Base-by-base conservation (phyloP, 2,113 vertebrate species). In the Myanophis thanlyinensis region DNA sequence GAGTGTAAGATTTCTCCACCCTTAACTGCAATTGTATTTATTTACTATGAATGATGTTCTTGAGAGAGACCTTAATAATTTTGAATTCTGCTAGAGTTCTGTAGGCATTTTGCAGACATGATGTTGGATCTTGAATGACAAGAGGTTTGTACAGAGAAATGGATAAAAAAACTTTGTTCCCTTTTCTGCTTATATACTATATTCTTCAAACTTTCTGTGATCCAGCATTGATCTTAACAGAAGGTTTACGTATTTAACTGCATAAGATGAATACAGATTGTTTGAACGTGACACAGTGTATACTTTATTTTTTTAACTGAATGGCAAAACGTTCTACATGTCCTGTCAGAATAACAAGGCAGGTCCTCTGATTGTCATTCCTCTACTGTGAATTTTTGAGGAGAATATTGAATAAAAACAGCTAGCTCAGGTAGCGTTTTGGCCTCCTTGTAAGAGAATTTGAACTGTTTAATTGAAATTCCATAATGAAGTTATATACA, bases 341-440 rank as follows among this genome's bases (percentile, higher is more conserved):
- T 13, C 10, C 90, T 91, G 80, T 90, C 85, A 51, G 13, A 86
- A 20, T 87, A 94, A 91, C 4, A 1, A 80, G 93, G 85, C 89
- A 56, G 1, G 2, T 91, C 49, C 48, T 85, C 54, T 40, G 48
- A 2, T 47, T 91, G 95, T 93, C 40, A 93, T 85, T 91, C 91
- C 85, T 47, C 80, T 85, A 1, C 27, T 93, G 22, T 51, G 51
- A 10, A 22, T 86, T 89, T 91, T 85, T 95, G 62, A 85, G 87
- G 90, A 52, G 88, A 95, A 49, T 3, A 89, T 48, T 92, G 3
- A 90, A 80, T 23, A 94, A 97, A 94, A 96, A 93, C 48, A 93
- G 22, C 7, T 87, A 91, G 73, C 88, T 0, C 51, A 89, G 4
- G 25, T 53, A 86, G 2, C 0, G 6, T 90, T 2, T 44, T 40